Evolutionary conservation across 92 coral and sea anemone genomes (phyloP).

Genomic region (Zoanthus sociatus): DNA sequence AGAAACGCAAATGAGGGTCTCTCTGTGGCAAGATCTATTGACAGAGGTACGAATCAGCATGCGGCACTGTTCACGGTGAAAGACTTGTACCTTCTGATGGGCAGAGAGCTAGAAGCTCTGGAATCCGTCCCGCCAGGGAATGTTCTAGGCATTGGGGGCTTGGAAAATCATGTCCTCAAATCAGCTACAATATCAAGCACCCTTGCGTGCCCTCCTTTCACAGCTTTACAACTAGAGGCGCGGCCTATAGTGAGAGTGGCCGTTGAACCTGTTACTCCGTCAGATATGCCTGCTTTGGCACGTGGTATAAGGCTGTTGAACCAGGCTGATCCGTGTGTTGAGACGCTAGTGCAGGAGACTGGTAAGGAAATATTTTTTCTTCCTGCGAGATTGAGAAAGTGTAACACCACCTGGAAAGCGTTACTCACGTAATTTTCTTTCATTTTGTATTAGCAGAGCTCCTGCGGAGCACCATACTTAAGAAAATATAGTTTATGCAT

Average conservation of each 20-base stretch:
- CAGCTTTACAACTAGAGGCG: slow-evolving; percentile 94
- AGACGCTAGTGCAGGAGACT: slow-evolving; percentile 91
- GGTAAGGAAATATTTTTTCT: slow-evolving; percentile 56
- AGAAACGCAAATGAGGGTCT: slow-evolving; percentile 75
- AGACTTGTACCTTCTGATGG: slow-evolving; percentile 96
- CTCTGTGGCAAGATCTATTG: slow-evolving; percentile 81
- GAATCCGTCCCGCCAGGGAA: slow-evolving; percentile 95
- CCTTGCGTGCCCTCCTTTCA: slow-evolving; percentile 91
- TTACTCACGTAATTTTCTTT: too few species aligned
- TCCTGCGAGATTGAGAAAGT: not conserved
- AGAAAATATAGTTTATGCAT: too few species aligned
- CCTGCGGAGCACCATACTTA: too few species aligned
- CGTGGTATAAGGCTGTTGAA: slow-evolving; percentile 96
- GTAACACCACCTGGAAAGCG: not conserved
- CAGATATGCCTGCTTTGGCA: slow-evolving; percentile 91
- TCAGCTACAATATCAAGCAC: slow-evolving; percentile 98
- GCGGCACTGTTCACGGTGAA: slow-evolving; percentile 81
- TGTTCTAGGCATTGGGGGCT: slow-evolving; percentile 95
- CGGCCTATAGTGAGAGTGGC: slow-evolving; percentile 98
- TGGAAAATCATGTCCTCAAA: slow-evolving; percentile 89
- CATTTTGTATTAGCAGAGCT: too few species aligned
- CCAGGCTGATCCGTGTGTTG: slow-evolving; percentile 99
- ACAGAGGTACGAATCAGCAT: slow-evolving; percentile 79
- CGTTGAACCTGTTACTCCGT: slow-evolving; percentile 90
- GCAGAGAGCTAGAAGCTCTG: slow-evolving; percentile 91